Evolutionary conservation across 2,797 vertebrate genomes (phyloP).

Genomic region (Phalloptychus januarius): DNA sequence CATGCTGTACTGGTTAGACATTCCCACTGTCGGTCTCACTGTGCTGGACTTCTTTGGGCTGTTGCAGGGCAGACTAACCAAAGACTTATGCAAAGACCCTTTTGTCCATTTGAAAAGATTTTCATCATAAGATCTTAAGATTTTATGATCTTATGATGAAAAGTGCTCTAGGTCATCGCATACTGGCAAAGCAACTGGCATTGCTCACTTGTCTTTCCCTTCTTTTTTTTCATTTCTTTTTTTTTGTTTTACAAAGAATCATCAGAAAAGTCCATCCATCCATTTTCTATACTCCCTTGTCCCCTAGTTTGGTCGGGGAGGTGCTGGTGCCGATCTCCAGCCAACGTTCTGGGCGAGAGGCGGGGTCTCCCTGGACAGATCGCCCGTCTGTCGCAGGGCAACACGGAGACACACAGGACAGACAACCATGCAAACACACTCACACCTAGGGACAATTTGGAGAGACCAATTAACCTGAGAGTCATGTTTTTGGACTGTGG

Average conservation of each 20-base stretch:
- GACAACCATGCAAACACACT: too few relatives aligned
- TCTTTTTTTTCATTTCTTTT: not conserved
- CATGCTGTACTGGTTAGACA: constrained; percentile 19
- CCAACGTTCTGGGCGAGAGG: too few relatives aligned
- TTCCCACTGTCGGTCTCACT: constrained; percentile 42
- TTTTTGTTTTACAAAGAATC: not conserved
- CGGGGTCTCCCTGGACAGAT: too few relatives aligned
- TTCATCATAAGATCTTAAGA: too few relatives aligned
- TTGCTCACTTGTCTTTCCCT: not conserved
- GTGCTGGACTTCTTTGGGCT: constrained; percentile 48
- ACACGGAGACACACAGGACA: too few relatives aligned
- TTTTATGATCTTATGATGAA: constrained; percentile 50
- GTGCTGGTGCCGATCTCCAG: too few relatives aligned
- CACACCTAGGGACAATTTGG: too few relatives aligned
- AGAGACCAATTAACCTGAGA: too few relatives aligned
- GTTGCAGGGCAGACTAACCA: constrained; percentile 58
- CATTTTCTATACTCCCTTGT: too few relatives aligned
- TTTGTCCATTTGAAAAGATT: constrained; percentile 61
- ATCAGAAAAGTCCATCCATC: not conserved
- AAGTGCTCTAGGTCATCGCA: constrained; percentile 45
- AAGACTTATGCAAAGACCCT: constrained; percentile 43
- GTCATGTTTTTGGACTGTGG: too few relatives aligned
- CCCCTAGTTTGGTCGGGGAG: too few relatives aligned
- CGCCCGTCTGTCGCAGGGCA: too few relatives aligned
- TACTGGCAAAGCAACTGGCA: constrained; percentile 14